A percentile compares a stretch with the other conserved stretches of the same genome.
phyloP scores from a whole-genome alignment of 1,140 invertebrate species.

The Akabosia matsudoensis region DNA sequence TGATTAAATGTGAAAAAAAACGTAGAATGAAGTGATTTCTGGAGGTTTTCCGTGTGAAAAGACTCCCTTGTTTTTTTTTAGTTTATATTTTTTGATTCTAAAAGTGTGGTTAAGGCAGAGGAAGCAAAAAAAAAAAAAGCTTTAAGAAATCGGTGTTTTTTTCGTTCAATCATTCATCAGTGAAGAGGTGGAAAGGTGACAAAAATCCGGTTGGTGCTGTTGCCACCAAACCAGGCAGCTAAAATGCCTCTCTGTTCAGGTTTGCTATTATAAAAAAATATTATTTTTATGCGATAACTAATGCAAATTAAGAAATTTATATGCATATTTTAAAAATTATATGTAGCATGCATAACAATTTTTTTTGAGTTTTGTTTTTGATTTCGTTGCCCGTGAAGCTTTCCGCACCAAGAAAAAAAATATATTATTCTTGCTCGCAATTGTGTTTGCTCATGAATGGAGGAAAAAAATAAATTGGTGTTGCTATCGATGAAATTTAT shows the following conservation, averaged over 20 bases:
- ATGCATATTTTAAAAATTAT: neutral
- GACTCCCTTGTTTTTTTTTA: neutral
- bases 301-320: too few relatives aligned
- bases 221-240: neutral
- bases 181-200: neutral
- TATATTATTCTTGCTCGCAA: neutral
- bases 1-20: neutral
- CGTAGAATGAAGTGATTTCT: neutral
- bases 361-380: neutral
- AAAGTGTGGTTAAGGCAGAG: too few relatives aligned
- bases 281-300: neutral
- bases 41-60: neutral
- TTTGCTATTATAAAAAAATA: neutral
- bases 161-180: neutral
- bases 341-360: neutral
- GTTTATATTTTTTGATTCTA: neutral
- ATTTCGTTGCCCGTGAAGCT: neutral
- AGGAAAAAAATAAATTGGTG: neutral
- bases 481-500: neutral
- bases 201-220: neutral
- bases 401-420: neutral
- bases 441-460: constrained; percentile 12
- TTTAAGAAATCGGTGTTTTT: neutral
- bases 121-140: neutral
- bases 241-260: constrained; percentile 21